Evolutionary conservation across 2,113 vertebrate species (phyloP), one percentile per base, ranked within the genome.

Genomic region (Nothobranchius kuhntae): DNA sequence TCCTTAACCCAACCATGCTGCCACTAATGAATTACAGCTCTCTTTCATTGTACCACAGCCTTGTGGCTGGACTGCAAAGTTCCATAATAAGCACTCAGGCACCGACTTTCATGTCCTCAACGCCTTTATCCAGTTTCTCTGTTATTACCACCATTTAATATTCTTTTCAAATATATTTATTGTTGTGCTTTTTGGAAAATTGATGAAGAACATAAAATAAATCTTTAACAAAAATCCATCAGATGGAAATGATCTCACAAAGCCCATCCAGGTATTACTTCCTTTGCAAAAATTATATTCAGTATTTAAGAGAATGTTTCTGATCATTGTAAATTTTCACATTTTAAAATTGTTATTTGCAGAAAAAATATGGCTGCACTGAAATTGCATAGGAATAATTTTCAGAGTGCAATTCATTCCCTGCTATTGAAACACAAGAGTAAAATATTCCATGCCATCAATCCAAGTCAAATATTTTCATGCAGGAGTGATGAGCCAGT

Each of bases 11-110:
- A 26, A 48, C 40, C 66, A 55, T 72, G 63, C 65, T 78, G 57
- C 63, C 66, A 61, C 77, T 81, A 84, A 86, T 86, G 81, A 87
- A 68, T 87, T 74, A 78, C 73, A 45, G 73, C 73, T 66, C 81
- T 53, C 48, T 53, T 70, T 86, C 74, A 78, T 73, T 65, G 62
- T 53, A 64, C 59, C 45, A 13, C 30, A 40, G 67, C 45, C 77
- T 77, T 71, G 51, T 75, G 60, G 42, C 70, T 83, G 11, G 11
- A 77, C 69, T 71, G 74, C 70, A 82, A 71, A 64, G 77, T 30
- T 21, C 45, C 42, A 56, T 73, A 82, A 82, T 76, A 61, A 81
- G 61, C 57, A 53, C 71, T 50, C 44, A 52, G 14, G 46, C 68
- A 60, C 9, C 21, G 11, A 57, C 51, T n/a, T 38, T 55, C 71